Conservation (phyloP, 2,797 vertebrate genomes). For the Myotis pilosus region DNA sequence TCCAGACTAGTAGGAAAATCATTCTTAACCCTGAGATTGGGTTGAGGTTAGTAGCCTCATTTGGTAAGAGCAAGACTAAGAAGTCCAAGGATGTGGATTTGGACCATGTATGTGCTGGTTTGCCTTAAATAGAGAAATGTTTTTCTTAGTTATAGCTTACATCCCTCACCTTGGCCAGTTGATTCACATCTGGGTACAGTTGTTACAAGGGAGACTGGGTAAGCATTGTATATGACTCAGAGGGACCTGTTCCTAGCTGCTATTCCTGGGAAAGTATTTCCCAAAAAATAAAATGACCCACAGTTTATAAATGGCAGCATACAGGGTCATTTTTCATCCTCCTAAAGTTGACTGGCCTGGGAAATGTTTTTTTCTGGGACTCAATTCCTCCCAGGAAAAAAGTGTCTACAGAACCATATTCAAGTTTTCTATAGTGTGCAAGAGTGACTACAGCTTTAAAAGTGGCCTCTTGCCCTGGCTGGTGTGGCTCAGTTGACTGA, state of each 20-base stretch:
- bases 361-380: not conserved
- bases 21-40: not conserved
- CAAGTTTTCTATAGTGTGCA: not conserved
- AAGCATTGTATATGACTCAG: slow-evolving; percentile 49
- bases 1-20: not conserved
- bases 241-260: not conserved
- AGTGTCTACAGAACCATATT: not conserved
- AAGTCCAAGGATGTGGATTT: not conserved
- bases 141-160: not conserved
- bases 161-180: not conserved
- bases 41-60: not conserved
- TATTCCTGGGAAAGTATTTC: slow-evolving; percentile 52
- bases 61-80: not conserved
- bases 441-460: not conserved
- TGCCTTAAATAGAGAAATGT: not conserved
- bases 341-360: not conserved
- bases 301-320: slow-evolving; percentile 51
- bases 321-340: not conserved
- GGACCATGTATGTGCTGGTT: not conserved
- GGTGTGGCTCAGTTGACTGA: not conserved
- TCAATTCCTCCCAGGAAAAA: not conserved
- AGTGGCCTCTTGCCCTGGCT: not conserved
- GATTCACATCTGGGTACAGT: slow-evolving; percentile 27
- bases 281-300: slow-evolving; percentile 38
- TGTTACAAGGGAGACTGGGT: slow-evolving; percentile 29